These are phyloP conservation scores for Neocloeon triangulifer DNA, from an alignment of 1,140 invertebrate genomes.

Conservation along the genomic window DNA sequence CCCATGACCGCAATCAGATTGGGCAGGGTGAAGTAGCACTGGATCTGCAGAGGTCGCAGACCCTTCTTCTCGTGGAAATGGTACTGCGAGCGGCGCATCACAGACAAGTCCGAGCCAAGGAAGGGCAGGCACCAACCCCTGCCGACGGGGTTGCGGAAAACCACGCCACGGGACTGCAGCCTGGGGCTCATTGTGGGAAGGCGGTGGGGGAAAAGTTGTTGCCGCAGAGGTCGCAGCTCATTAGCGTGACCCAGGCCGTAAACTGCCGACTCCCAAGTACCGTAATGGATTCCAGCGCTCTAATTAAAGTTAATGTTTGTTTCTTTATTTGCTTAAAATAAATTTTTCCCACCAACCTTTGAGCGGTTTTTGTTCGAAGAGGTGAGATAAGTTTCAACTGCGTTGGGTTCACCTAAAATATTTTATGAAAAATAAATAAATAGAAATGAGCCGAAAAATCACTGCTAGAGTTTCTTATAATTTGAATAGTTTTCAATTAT, in stretches of 20 bases:
- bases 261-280: conserved; percentile 63
- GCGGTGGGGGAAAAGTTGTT: conserved; percentile 35
- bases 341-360: no score
- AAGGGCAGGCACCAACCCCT: conserved; percentile 55
- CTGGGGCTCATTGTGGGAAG: conserved; percentile 36
- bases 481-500: no score
- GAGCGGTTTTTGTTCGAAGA: conserved; percentile 13
- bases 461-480: conserved; percentile 2
- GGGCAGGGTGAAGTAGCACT: conserved; percentile 31
- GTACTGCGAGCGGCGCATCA: conserved; percentile 52
- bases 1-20: conserved; percentile 20
- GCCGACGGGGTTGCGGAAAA: conserved; percentile 23
- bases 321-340: not conserved
- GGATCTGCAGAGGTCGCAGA: conserved; percentile 43
- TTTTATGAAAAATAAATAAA: no score
- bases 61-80: conserved; percentile 41
- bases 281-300: conserved; percentile 35
- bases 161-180: conserved; percentile 23
- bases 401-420: conserved; percentile 39
- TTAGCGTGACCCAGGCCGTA: conserved; percentile 36
- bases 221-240: conserved; percentile 35
- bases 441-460: no score
- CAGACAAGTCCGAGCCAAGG: conserved; percentile 52
- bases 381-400: conserved; percentile 46
- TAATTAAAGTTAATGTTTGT: not conserved